Percentiles rank a stretch among this genome's conserved stretches.
phyloP scores from a whole-genome alignment of 2,797 vertebrate genomes.

The Pogoniulus pusillus region DNA sequence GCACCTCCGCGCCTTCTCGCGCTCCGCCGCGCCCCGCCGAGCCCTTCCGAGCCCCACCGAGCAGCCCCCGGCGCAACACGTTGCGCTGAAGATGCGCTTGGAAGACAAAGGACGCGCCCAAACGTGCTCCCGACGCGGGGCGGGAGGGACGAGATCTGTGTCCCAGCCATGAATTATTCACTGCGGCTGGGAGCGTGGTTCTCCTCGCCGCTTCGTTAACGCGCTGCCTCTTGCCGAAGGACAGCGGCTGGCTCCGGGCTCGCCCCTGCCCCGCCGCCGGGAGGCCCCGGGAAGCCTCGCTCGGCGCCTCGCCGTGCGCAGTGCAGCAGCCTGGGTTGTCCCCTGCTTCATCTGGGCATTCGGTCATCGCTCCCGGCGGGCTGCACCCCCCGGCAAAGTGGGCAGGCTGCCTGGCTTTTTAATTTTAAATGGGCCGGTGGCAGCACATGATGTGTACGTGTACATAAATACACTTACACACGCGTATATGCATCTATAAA shows the following conservation, averaged over 20 bases:
- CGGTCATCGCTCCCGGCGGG: background rate
- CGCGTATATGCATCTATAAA: no score
- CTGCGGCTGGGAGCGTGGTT: constrained; percentile 73
- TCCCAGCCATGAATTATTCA: constrained; percentile 85
- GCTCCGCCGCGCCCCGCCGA: background rate
- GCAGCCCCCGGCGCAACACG: background rate
- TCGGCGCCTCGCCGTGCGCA: background rate
- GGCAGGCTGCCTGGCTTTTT: background rate
- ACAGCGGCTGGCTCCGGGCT: constrained; percentile 13
- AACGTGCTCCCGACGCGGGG: background rate
- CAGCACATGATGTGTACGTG: background rate
- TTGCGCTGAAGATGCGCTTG: constrained; percentile 30
- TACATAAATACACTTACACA: no score
- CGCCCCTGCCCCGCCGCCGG: background rate
- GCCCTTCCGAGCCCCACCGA: no score
- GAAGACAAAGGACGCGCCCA: constrained; percentile 15
- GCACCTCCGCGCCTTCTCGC: background rate
- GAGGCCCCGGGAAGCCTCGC: background rate
- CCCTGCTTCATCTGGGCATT: background rate
- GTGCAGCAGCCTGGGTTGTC: background rate
- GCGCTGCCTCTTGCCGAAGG: constrained; percentile 69
- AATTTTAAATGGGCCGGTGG: background rate
- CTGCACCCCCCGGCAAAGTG: background rate
- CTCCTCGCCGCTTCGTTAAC: constrained; percentile 75
- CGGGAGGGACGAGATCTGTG: background rate